phyloP scores from a whole-genome alignment of 2,113 vertebrate species.

The Paedocypris sp. region DNA sequence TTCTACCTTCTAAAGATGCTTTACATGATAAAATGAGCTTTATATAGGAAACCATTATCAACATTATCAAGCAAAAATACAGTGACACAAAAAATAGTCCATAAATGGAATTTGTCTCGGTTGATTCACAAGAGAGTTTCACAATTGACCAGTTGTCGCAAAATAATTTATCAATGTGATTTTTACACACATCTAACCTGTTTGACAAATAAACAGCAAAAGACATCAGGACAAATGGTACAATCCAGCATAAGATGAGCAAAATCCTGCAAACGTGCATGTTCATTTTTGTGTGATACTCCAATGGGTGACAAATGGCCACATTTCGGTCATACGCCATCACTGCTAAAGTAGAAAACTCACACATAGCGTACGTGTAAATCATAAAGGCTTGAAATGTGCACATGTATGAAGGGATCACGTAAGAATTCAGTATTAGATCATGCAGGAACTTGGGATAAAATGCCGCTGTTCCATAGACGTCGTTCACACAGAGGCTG shows the following conservation, averaged over 20 bases:
- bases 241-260: background rate
- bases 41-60: constrained; percentile 20
- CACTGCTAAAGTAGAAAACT: constrained; percentile 7
- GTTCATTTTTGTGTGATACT: constrained; percentile 6
- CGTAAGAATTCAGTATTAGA: background rate
- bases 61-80: background rate
- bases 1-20: constrained; percentile 17
- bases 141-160: constrained; percentile 29
- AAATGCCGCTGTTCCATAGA: constrained; percentile 41
- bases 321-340: constrained; percentile 26
- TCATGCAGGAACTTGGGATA: constrained; percentile 30
- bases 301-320: constrained; percentile 22
- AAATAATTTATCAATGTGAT: constrained; percentile 17
- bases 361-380: constrained; percentile 18
- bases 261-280: background rate
- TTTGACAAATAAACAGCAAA: background rate
- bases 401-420: constrained; percentile 6
- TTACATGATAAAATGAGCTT: constrained; percentile 8
- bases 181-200: background rate
- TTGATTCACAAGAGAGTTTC: constrained; percentile 10
- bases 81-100: background rate
- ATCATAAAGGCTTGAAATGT: constrained; percentile 16
- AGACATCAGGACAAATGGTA: background rate
- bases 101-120: background rate
- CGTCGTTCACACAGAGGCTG: constrained; percentile 32